These are phyloP conservation scores for Plectropomus leopardus DNA, from an alignment of 2,113 vertebrate genomes.

Conservation along the genomic window DNA sequence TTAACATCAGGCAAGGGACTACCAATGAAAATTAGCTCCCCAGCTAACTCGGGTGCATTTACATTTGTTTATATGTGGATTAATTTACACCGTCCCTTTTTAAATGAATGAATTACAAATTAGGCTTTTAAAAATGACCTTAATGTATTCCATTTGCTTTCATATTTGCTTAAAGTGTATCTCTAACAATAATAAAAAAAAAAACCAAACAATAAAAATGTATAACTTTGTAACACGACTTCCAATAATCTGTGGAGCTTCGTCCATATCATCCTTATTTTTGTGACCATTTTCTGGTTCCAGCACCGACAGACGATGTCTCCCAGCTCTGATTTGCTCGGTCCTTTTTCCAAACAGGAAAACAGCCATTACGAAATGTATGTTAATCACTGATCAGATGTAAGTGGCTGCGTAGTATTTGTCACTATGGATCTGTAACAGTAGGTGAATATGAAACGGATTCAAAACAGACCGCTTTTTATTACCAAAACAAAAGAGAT, in stretches of 20 bases:
- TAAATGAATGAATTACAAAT: no score
- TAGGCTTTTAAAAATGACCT: no score
- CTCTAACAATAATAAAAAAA: no score
- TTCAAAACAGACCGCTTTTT: neutral
- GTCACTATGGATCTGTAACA: neutral
- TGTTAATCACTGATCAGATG: neutral
- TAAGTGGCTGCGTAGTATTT: neutral
- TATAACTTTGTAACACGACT: neutral
- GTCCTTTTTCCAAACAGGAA: neutral
- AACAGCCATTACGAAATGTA: neutral
- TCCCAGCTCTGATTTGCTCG: neutral
- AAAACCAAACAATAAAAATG: no score
- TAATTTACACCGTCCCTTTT: no score
- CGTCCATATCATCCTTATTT: neutral
- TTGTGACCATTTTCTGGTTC: neutral
- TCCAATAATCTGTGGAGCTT: no score
- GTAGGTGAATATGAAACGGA: neutral
- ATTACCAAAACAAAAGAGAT: neutral
- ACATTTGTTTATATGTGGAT: no score
- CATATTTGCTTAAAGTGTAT: no score
- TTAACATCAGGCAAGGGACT: no score
- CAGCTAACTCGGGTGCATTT: no score
- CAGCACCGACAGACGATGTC: neutral
- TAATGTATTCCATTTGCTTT: no score
- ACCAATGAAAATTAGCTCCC: no score